phyloP scores from a whole-genome alignment of 2,888 invertebrate species.

The Anoplius nigerrimus region DNA sequence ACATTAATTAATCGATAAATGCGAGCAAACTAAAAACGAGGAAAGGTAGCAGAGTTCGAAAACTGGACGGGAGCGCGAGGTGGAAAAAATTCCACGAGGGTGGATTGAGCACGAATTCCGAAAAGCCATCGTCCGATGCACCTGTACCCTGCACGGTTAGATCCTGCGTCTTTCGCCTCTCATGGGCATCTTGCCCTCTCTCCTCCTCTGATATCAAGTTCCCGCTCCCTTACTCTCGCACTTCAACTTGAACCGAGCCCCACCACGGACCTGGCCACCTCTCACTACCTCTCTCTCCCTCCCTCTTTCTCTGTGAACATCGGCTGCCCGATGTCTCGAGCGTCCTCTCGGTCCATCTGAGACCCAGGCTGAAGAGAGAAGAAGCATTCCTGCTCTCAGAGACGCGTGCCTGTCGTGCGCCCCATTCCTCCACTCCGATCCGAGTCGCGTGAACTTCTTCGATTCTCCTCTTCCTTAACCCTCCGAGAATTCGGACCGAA shows the following conservation, averaged over 20 bases:
- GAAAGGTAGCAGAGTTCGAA: too few species aligned
- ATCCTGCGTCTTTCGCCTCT: constrained; percentile 58
- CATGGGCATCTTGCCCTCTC: constrained; percentile 31
- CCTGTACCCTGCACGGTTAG: constrained; percentile 62
- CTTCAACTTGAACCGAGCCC: background rate
- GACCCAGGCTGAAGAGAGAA: constrained; percentile 29
- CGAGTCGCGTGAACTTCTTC: constrained; percentile 51
- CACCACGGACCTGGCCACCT: background rate
- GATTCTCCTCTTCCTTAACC: constrained; percentile 14
- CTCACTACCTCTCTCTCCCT: too few species aligned
- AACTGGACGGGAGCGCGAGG: too few species aligned
- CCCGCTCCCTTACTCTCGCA: background rate
- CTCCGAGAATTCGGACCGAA: background rate
- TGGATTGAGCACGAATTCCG: constrained; percentile 58
- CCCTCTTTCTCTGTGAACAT: constrained; percentile 26
- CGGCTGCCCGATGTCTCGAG: constrained; percentile 30
- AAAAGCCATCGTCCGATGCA: constrained; percentile 61
- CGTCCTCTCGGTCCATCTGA: constrained; percentile 16
- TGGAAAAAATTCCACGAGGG: constrained; percentile 50
- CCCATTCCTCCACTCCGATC: constrained; percentile 53
- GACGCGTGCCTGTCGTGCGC: constrained; percentile 67
- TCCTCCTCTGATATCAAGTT: constrained; percentile 19
- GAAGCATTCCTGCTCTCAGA: constrained; percentile 48
- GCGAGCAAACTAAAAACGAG: too few species aligned
- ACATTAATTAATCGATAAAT: too few species aligned